These are phyloP conservation scores for Aplysina aerophoba DNA, from an alignment of 37 sponge, comb jelly and placozoan genomes.

Conservation along the genomic window DNA sequence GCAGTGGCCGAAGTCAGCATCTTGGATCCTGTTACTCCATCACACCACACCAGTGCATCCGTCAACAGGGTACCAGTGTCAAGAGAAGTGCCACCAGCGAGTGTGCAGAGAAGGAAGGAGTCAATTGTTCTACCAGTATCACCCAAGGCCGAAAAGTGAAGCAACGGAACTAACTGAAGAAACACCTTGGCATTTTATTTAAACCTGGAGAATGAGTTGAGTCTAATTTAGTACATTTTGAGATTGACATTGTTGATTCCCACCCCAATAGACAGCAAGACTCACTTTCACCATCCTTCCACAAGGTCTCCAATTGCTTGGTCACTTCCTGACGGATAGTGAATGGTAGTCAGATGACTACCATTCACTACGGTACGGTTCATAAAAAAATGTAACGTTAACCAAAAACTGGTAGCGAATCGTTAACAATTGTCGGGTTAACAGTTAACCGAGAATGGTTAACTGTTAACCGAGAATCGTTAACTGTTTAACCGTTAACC, in stretches of 20 bases:
- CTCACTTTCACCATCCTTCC: neutral
- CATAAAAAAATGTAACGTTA: too few relatives aligned
- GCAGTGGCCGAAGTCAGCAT: neutral
- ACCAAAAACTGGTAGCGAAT: too few relatives aligned
- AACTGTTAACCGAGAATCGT: too few relatives aligned
- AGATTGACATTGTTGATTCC: slow-evolving; percentile 29
- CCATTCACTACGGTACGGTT: too few relatives aligned
- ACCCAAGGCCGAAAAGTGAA: neutral
- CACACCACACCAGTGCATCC: neutral
- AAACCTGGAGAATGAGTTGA: neutral
- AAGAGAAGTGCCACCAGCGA: neutral
- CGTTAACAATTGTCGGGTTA: too few relatives aligned
- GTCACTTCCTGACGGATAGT: too few relatives aligned
- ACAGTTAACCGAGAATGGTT: too few relatives aligned
- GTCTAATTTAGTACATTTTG: neutral
- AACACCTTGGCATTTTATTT: slow-evolving; percentile 7
- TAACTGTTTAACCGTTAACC: too few relatives aligned
- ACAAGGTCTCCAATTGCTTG: too few relatives aligned
- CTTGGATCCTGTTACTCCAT: neutral
- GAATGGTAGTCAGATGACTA: too few relatives aligned
- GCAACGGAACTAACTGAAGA: neutral
- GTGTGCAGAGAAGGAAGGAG: neutral
- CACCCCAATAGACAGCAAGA: slow-evolving; percentile 13
- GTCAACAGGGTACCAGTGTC: neutral
- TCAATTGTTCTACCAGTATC: neutral